These are phyloP conservation scores for Timema cristinae DNA, from an alignment of 2,888 invertebrate species.

Conservation along the genomic window DNA sequence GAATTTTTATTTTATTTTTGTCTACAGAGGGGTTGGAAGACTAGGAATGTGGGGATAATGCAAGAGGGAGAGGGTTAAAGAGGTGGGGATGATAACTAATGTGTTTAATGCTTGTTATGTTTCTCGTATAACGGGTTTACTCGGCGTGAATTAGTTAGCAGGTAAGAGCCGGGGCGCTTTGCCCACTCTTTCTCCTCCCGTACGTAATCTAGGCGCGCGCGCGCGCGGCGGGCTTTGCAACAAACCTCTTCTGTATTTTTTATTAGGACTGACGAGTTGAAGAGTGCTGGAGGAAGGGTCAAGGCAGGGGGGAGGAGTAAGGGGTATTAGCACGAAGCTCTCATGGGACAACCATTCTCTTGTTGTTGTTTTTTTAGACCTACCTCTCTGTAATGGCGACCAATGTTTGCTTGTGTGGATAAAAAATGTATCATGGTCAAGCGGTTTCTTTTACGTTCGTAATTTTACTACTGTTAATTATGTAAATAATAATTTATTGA, in stretches of 20 bases:
- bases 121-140: slow-evolving; percentile 18
- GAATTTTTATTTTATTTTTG: too few species aligned
- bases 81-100: slow-evolving; percentile 20
- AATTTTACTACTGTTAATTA: too few species aligned
- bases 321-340: not conserved
- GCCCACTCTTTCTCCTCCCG: not conserved
- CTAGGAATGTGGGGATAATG: not conserved
- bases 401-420: too few species aligned
- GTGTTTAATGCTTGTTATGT: slow-evolving; percentile 28
- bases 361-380: too few species aligned
- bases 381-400: too few species aligned
- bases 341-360: too few species aligned
- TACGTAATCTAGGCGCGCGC: slow-evolving; percentile 7
- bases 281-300: slow-evolving; percentile 1
- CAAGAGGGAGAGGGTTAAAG: not conserved
- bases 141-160: slow-evolving; percentile 28
- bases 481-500: too few species aligned
- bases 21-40: too few species aligned
- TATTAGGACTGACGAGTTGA: slow-evolving; percentile 21
- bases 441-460: too few species aligned
- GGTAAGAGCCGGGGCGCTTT: not conserved
- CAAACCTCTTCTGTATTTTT: slow-evolving; percentile 23
- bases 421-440: too few species aligned
- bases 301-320: slow-evolving; percentile 4
- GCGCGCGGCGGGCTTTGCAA: not conserved